These are phyloP conservation scores for Distichodus sexfasciatus DNA, from an alignment of 2,797 vertebrate genomes.

Conservation along the genomic window DNA sequence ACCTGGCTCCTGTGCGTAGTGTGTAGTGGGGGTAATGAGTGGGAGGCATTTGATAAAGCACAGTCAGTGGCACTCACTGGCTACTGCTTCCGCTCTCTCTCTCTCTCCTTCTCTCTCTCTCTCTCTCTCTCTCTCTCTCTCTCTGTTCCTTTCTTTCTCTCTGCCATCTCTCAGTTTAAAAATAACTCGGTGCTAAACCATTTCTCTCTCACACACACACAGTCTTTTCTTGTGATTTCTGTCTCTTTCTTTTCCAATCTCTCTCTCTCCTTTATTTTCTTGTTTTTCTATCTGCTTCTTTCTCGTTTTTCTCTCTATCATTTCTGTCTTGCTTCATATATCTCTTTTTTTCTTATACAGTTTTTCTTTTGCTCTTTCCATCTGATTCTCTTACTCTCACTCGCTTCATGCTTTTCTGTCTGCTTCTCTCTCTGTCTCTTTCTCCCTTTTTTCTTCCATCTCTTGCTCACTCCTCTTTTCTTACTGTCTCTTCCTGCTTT, in stretches of 20 bases:
- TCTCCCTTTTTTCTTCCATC: not conserved
- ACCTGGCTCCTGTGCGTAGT: slow-evolving; percentile 45
- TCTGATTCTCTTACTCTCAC: not conserved
- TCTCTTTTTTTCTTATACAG: too few species aligned
- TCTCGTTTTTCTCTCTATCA: not conserved
- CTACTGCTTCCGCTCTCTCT: slow-evolving; percentile 34
- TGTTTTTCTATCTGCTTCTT: not conserved
- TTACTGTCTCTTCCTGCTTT: not conserved
- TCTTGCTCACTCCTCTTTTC: too few species aligned
- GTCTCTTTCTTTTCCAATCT: slow-evolving; percentile 3
- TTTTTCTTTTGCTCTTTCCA: slow-evolving; percentile 1
- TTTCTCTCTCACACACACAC: slow-evolving; percentile 13
- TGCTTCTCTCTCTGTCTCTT: not conserved
- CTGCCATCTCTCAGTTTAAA: slow-evolving; percentile 65
- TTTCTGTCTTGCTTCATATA: not conserved
- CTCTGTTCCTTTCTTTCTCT: slow-evolving; percentile 28
- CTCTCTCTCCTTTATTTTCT: not conserved
- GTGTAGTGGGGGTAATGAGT: slow-evolving; percentile 48
- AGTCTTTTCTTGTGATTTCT: too few species aligned
- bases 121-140: slow-evolving; percentile 34
- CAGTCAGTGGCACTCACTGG: slow-evolving; percentile 37
- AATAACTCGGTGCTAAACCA: slow-evolving; percentile 60
- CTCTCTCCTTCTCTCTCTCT: slow-evolving; percentile 33
- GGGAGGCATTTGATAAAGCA: slow-evolving; percentile 62
- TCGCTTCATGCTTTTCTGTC: not conserved